phyloP scores from a whole-genome alignment of 2,888 invertebrate genomes.

The Cryptus armator region DNA sequence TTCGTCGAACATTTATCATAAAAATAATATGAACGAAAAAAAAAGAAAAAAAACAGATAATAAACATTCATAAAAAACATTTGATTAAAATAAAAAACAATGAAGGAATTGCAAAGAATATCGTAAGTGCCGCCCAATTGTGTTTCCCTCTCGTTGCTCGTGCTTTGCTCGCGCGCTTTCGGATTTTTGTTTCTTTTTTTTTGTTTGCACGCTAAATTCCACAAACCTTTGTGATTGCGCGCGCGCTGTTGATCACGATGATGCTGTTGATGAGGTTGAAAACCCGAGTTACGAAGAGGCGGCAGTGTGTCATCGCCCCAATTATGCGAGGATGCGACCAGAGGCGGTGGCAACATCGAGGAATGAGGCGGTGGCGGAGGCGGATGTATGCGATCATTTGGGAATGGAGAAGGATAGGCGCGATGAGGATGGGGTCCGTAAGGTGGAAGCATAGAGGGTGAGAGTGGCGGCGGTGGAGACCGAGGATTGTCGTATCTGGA shows the following conservation, averaged over 20 bases:
- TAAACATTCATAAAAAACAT: conserved; percentile 43
- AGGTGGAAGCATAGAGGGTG: conserved; percentile 79
- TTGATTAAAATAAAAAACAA: conserved; percentile 55
- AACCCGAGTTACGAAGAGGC: conserved; percentile 79
- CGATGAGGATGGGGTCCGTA: conserved; percentile 75
- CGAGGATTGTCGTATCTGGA: conserved; percentile 76
- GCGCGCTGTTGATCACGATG: conserved; percentile 75
- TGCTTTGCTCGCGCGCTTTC: conserved; percentile 60
- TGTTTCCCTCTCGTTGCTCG: conserved; percentile 55
- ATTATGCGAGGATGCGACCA: conserved; percentile 70
- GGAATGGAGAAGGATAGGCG: conserved; percentile 84
- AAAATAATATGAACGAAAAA: conserved; percentile 68
- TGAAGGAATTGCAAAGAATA: conserved; percentile 48
- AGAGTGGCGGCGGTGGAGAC: conserved; percentile 80
- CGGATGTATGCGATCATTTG: conserved; percentile 86
- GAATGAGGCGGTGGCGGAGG: conserved; percentile 87
- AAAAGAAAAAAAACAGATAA: conserved; percentile 33
- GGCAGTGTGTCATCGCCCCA: conserved; percentile 80
- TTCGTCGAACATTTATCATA: conserved; percentile 41
- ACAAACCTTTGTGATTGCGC: conserved; percentile 84
- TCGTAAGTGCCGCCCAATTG: conserved; percentile 60
- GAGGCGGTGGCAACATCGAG: conserved; percentile 80
- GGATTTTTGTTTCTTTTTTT: neutral
- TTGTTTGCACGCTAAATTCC: conserved; percentile 32
- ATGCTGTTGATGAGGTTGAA: conserved; percentile 73